Evolutionary conservation across 2,797 vertebrate genomes (phyloP).

Genomic region (Oryzias sinensis): DNA sequence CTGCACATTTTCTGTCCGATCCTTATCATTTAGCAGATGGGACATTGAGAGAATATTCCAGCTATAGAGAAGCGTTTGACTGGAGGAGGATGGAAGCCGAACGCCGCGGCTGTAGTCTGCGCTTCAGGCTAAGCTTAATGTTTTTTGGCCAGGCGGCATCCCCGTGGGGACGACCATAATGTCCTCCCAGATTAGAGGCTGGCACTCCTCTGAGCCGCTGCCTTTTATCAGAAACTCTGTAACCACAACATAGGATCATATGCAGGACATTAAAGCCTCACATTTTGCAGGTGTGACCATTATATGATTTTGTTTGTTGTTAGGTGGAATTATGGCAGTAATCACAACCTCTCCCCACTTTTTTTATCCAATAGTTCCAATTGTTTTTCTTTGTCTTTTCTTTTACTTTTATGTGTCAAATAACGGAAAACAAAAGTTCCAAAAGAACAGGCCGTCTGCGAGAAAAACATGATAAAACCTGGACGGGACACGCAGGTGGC

Average conservation of each 20-base stretch:
- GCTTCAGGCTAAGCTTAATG: slow-evolving; percentile 59
- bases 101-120: slow-evolving; percentile 34
- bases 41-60: slow-evolving; percentile 32
- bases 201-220: slow-evolving; percentile 51
- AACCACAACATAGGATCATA: slow-evolving; percentile 62
- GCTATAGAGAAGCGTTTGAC: slow-evolving; percentile 38
- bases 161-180: slow-evolving; percentile 54
- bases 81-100: slow-evolving; percentile 40
- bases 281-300: slow-evolving; percentile 53
- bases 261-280: slow-evolving; percentile 56
- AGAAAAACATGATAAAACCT: no score
- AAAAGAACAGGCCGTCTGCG: no score
- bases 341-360: slow-evolving; percentile 8
- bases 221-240: slow-evolving; percentile 63
- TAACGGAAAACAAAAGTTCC: neutral
- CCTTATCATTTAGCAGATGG: slow-evolving; percentile 51
- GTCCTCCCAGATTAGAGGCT: slow-evolving; percentile 65
- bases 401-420: slow-evolving; percentile 1
- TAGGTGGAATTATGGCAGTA: slow-evolving; percentile 8
- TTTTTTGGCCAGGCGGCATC: slow-evolving; percentile 47
- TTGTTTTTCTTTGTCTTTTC: neutral
- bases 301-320: slow-evolving; percentile 32
- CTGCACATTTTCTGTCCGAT: slow-evolving; percentile 52
- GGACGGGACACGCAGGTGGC: no score
- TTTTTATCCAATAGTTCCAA: neutral